Conservation (phyloP, 1,140 invertebrate species). For the Drosophila albomicans region DNA sequence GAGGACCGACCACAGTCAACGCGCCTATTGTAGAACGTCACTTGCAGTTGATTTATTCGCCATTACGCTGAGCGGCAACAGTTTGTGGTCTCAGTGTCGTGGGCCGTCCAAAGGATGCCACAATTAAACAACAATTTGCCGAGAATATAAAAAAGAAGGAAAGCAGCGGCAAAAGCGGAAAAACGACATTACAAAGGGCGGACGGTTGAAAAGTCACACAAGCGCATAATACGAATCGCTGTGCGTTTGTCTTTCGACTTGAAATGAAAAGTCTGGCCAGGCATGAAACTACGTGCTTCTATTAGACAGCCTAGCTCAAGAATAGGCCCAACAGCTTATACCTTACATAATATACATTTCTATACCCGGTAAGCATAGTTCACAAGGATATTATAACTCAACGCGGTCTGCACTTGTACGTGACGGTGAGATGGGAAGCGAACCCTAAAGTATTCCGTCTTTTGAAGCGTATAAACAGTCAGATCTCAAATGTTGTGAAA, state of each 20-base stretch:
- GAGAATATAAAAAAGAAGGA: slow-evolving; percentile 9
- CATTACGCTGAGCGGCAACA: slow-evolving; percentile 61
- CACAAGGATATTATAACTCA: no score
- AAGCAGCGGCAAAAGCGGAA: background rate
- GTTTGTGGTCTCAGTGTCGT: slow-evolving; percentile 28
- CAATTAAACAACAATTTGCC: slow-evolving; percentile 74
- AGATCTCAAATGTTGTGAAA: no score
- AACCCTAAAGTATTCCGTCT: no score
- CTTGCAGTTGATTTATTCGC: slow-evolving; percentile 70
- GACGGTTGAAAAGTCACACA: slow-evolving; percentile 27
- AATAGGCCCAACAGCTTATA: background rate
- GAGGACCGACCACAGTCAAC: background rate
- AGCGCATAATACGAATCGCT: slow-evolving; percentile 33
- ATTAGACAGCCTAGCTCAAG: slow-evolving; percentile 12
- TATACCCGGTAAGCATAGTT: background rate
- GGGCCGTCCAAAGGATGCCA: slow-evolving; percentile 44
- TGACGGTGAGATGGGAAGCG: no score
- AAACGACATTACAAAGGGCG: background rate
- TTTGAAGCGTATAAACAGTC: no score
- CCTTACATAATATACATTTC: slow-evolving; percentile 1
- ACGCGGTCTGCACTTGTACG: no score
- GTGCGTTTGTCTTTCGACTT: slow-evolving; percentile 26
- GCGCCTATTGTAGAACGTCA: slow-evolving; percentile 7
- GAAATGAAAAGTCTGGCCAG: background rate
- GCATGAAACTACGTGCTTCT: slow-evolving; percentile 15